Conservation (phyloP, 2,113 vertebrate species). For the Eulacestoma nigropectus region DNA sequence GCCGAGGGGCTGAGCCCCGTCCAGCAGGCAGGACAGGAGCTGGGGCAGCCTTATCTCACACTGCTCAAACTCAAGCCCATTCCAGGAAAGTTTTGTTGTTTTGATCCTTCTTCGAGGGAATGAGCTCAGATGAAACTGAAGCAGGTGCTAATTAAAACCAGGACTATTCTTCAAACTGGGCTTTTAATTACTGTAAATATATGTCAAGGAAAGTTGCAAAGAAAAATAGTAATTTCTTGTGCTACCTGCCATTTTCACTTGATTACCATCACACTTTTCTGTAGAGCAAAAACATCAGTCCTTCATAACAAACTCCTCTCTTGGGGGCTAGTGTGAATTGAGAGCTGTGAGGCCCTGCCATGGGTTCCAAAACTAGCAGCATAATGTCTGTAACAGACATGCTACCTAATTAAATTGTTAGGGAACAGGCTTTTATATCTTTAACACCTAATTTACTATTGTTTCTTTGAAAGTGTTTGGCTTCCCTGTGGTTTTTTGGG, state of each 20-base stretch:
- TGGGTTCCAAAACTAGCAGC: slow-evolving; percentile 64
- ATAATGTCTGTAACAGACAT: slow-evolving; percentile 75
- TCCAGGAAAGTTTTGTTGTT: not conserved
- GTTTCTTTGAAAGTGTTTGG: slow-evolving; percentile 73
- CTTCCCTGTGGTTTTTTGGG: slow-evolving; percentile 71
- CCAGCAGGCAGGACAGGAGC: not conserved
- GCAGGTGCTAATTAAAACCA: slow-evolving; percentile 63
- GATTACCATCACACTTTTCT: slow-evolving; percentile 60
- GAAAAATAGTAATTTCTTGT: slow-evolving; percentile 48
- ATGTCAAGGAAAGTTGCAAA: slow-evolving; percentile 51
- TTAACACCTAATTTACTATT: slow-evolving; percentile 78
- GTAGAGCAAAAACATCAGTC: slow-evolving; percentile 53
- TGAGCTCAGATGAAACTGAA: slow-evolving; percentile 55
- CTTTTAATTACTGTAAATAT: slow-evolving; percentile 61
- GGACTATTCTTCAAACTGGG: slow-evolving; percentile 1
- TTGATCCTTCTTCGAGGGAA: not conserved
- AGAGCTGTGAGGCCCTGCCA: slow-evolving; percentile 64
- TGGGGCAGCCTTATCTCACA: not conserved
- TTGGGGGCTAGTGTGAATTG: slow-evolving; percentile 42
- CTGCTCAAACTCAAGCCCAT: not conserved
- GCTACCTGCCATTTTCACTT: slow-evolving; percentile 65
- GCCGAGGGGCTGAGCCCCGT: rapidly evolving
- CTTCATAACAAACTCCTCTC: slow-evolving; percentile 63
- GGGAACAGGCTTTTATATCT: slow-evolving; percentile 72
- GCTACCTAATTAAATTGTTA: slow-evolving; percentile 73